These are phyloP conservation scores for Bettongia penicillata DNA, from an alignment of 2,113 vertebrate species.

Conservation along the genomic window DNA sequence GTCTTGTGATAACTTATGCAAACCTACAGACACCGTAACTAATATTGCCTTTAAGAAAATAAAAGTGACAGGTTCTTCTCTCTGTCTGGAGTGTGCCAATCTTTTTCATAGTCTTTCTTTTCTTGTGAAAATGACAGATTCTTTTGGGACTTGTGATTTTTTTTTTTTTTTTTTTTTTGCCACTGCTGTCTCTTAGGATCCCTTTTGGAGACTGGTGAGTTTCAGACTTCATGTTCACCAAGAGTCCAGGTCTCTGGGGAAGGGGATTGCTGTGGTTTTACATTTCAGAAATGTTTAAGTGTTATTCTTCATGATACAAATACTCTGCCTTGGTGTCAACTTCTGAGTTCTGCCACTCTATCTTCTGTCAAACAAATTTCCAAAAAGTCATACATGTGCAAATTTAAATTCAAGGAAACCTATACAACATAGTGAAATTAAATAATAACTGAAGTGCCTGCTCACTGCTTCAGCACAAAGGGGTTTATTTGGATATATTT, in stretches of 20 bases:
- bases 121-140: slow-evolving; percentile 44
- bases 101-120: background rate
- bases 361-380: slow-evolving; percentile 73
- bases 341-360: slow-evolving; percentile 48
- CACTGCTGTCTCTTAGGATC: background rate
- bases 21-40: background rate
- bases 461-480: slow-evolving; percentile 78
- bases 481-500: slow-evolving; percentile 78
- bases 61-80: background rate
- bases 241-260: slow-evolving; percentile 53
- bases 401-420: slow-evolving; percentile 76
- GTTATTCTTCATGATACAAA: slow-evolving; percentile 54
- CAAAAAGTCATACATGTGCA: slow-evolving; percentile 59
- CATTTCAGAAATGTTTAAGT: slow-evolving; percentile 65
- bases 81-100: background rate
- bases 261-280: slow-evolving; percentile 55
- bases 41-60: background rate
- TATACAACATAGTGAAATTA: slow-evolving; percentile 77
- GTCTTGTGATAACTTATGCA: background rate
- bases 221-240: slow-evolving; percentile 69
- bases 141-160: slow-evolving; percentile 28
- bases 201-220: slow-evolving; percentile 43
- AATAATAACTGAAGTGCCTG: slow-evolving; percentile 80
- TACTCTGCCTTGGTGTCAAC: slow-evolving; percentile 2
- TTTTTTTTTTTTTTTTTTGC: slow-evolving; percentile 53